Conservation (phyloP, 2,797 vertebrate genomes). For the Danio kyathit region DNA sequence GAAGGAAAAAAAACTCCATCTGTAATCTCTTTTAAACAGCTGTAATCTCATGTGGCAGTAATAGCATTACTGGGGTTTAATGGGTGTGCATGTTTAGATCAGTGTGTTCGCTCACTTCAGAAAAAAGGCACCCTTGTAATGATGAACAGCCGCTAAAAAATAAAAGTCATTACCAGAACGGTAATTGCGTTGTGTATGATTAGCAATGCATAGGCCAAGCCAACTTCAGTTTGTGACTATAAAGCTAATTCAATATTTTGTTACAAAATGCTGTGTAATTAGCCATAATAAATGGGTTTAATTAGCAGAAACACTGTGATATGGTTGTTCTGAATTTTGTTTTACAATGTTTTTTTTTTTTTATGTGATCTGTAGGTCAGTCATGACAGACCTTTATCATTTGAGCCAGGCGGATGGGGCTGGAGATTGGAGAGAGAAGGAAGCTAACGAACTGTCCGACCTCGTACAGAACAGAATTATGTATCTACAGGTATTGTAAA, state of each 20-base stretch:
- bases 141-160: background rate
- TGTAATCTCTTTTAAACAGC: constrained; percentile 46
- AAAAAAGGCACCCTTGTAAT: constrained; percentile 7
- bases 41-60: constrained; percentile 34
- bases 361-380: constrained; percentile 75
- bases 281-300: constrained; percentile 9
- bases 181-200: constrained; percentile 45
- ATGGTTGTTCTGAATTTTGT: background rate
- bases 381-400: constrained; percentile 91
- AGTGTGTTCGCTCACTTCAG: constrained; percentile 19
- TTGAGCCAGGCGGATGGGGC: constrained; percentile 91
- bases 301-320: background rate
- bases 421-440: constrained; percentile 88
- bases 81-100: constrained; percentile 38
- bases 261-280: constrained; percentile 17
- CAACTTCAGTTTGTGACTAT: background rate
- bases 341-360: constrained; percentile 2
- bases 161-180: constrained; percentile 7
- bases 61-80: constrained; percentile 40
- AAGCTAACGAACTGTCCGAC: constrained; percentile 88
- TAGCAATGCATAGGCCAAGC: constrained; percentile 7
- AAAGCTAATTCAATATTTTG: constrained; percentile 28
- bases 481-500: constrained; percentile 82
- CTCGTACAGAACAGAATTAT: constrained; percentile 89
- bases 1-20: background rate